A percentile compares a stretch with the other conserved stretches of the same genome.
Evolutionary conservation across 64 coral and sea anemone species (phyloP).

Genomic region (Dendronephthya gigantea): DNA sequence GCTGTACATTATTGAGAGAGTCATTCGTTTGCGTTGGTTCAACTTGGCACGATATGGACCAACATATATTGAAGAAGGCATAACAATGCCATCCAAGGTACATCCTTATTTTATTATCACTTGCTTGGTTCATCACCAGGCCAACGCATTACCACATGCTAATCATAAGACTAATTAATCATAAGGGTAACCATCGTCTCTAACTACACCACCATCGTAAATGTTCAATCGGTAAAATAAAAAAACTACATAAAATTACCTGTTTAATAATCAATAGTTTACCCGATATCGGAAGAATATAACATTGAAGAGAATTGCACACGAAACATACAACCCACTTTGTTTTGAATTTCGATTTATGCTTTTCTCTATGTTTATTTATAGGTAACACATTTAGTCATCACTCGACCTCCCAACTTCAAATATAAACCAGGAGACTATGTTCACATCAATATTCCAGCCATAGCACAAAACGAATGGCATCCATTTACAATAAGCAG

Average conservation of each 20-base stretch:
- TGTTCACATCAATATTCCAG: background rate
- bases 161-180: no score
- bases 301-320: no score
- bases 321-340: background rate
- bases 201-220: no score
- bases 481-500: background rate
- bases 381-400: background rate
- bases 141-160: no score
- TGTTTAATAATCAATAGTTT: no score
- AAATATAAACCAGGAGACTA: background rate
- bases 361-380: no score
- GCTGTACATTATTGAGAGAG: background rate
- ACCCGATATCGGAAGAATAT: no score
- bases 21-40: background rate
- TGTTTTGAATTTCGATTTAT: background rate
- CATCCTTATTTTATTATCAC: no score
- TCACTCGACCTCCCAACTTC: background rate
- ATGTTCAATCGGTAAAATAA: no score
- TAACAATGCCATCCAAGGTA: background rate
- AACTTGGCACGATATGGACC: conserved; percentile 1
- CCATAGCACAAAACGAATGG: background rate
- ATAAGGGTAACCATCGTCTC: no score
- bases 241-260: no score
- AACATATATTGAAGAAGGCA: background rate
- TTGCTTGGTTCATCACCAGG: no score